Evolutionary conservation across 2,113 vertebrate genomes (phyloP).

Genomic region (Acinonyx jubatus): DNA sequence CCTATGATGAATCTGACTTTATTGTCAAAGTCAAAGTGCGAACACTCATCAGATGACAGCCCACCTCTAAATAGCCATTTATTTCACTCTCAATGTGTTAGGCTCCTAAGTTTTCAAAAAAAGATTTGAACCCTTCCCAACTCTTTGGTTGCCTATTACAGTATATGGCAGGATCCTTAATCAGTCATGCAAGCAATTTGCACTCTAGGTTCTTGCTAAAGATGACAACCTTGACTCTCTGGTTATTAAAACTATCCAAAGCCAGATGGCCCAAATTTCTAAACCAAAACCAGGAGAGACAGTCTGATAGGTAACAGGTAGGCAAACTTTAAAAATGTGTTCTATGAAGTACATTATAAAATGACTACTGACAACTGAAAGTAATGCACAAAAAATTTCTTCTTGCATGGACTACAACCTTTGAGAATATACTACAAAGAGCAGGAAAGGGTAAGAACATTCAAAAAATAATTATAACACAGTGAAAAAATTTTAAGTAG

Average conservation of each 20-base stretch:
- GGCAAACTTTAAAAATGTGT: not conserved
- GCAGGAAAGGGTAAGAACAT: not conserved
- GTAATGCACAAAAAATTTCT: not conserved
- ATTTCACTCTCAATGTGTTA: not conserved
- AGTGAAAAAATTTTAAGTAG: not conserved
- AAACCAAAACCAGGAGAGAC: not conserved
- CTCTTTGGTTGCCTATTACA: not conserved
- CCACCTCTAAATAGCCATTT: not conserved
- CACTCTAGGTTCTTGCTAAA: not conserved
- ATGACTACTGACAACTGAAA: not conserved
- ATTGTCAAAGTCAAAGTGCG: not conserved
- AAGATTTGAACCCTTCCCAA: not conserved
- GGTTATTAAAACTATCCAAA: conserved; percentile 28
- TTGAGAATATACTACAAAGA: not conserved
- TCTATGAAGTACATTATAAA: not conserved
- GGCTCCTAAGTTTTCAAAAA: not conserved
- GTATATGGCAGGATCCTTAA: not conserved
- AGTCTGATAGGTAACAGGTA: not conserved
- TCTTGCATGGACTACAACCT: not conserved
- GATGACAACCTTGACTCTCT: not conserved
- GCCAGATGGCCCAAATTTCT: not conserved
- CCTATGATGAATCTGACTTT: not conserved
- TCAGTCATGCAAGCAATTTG: not conserved
- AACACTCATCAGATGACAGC: not conserved
- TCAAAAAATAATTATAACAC: conserved; percentile 19